phyloP scores from a whole-genome alignment of 2,797 vertebrate species.

The Ciconia nigra region DNA sequence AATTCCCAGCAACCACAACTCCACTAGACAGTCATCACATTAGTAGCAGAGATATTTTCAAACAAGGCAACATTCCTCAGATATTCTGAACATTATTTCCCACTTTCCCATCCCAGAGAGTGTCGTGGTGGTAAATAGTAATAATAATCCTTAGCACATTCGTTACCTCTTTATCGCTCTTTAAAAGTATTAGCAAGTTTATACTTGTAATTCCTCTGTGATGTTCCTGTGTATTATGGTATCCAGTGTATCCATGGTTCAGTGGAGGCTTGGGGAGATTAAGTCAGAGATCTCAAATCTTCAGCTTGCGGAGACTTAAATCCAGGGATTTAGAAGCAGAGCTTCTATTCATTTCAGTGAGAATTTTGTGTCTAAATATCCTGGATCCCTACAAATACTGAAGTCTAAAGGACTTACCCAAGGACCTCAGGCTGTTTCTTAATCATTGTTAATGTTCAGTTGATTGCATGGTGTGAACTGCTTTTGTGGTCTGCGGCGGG shows the following conservation, averaged over 20 bases:
- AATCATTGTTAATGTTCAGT: background rate
- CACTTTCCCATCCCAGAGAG: background rate
- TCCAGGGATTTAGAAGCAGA: background rate
- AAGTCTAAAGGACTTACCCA: background rate
- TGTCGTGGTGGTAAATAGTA: background rate
- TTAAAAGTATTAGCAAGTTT: background rate
- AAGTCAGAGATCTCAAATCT: background rate
- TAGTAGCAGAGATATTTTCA: background rate
- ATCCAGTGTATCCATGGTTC: background rate
- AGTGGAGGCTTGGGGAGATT: background rate
- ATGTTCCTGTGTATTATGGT: background rate
- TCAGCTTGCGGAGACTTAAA: background rate
- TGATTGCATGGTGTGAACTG: background rate
- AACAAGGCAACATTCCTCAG: background rate
- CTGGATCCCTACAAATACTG: background rate
- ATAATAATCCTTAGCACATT: background rate
- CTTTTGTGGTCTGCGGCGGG: background rate
- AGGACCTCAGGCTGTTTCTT: background rate
- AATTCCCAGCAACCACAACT: constrained; percentile 66
- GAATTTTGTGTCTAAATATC: background rate
- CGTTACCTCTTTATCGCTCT: background rate
- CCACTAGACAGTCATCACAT: constrained; percentile 45
- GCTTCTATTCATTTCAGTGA: background rate
- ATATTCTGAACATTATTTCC: background rate
- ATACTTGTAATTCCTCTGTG: background rate